phyloP scores from a whole-genome alignment of 2,888 invertebrate genomes.

The Linnaemya tessellans region DNA sequence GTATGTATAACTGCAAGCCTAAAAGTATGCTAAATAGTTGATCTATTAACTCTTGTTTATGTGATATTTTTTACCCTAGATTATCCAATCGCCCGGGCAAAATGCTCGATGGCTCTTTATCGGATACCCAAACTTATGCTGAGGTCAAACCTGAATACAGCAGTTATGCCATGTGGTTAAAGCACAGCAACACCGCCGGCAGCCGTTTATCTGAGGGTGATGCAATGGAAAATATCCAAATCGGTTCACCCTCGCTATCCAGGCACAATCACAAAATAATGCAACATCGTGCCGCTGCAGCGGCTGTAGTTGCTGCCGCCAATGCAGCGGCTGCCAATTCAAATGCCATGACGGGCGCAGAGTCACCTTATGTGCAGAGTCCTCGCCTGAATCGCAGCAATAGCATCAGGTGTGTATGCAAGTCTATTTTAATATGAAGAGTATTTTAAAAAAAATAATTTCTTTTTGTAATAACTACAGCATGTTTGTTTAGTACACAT shows the following conservation, averaged over 20 bases:
- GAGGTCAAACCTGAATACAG: constrained; percentile 90
- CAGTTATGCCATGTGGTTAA: constrained; percentile 93
- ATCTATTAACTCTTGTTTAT: neutral
- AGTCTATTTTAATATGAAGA: constrained; percentile 69
- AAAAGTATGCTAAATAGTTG: neutral
- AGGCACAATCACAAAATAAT: constrained; percentile 84
- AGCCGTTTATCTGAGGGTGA: constrained; percentile 94
- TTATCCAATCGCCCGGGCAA: constrained; percentile 82
- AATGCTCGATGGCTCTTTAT: constrained; percentile 91
- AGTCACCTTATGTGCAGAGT: constrained; percentile 84
- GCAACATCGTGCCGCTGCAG: constrained; percentile 77
- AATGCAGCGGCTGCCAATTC: constrained; percentile 73
- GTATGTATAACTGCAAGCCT: neutral
- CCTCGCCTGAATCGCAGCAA: constrained; percentile 93
- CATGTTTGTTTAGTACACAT: constrained; percentile 23
- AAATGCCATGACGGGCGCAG: constrained; percentile 76
- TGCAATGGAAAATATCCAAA: constrained; percentile 92
- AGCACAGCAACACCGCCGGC: constrained; percentile 92
- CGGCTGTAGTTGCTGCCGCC: constrained; percentile 71
- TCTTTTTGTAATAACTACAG: neutral
- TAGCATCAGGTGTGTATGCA: constrained; percentile 91
- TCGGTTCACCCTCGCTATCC: constrained; percentile 87
- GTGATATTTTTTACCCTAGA: constrained; percentile 73
- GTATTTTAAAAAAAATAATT: neutral
- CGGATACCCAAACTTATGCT: constrained; percentile 91